These are phyloP conservation scores for Porites australiensis DNA, from an alignment of 64 coral and sea anemone genomes.

Conservation along the genomic window DNA sequence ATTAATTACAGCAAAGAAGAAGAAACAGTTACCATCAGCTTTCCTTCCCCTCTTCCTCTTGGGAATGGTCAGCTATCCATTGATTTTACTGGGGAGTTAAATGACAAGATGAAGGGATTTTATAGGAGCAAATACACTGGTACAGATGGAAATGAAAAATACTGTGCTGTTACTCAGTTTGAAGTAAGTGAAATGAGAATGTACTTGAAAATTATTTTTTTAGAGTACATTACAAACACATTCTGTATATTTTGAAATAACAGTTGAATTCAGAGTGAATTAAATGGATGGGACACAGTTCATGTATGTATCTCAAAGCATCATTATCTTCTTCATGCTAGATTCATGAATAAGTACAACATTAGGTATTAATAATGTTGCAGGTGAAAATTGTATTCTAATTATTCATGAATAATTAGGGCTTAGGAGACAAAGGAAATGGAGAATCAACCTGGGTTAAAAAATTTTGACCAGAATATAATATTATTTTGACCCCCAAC, in stretches of 20 bases:
- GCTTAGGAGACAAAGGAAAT: no score
- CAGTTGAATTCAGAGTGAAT: no score
- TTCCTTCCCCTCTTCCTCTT: conserved; percentile 84
- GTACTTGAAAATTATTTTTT: background rate
- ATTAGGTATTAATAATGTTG: no score
- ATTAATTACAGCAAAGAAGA: conserved; percentile 90
- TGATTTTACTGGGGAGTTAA: conserved; percentile 94
- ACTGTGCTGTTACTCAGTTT: conserved; percentile 99
- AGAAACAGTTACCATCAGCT: conserved; percentile 81
- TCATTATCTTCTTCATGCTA: no score
- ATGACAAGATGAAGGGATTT: conserved; percentile 99
- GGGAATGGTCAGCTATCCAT: conserved; percentile 77
- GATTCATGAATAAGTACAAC: no score
- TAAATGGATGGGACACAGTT: no score
- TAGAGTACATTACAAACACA: background rate
- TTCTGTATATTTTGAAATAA: background rate
- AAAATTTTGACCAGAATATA: no score
- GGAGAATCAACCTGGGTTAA: no score
- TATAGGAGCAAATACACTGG: conserved; percentile 97
- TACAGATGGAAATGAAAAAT: conserved; percentile 77
- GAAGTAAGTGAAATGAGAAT: conserved; percentile 49
- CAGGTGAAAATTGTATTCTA: no score
- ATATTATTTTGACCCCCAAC: no score
- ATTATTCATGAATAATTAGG: no score
- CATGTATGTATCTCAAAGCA: no score